Percentiles rank a stretch among this genome's conserved stretches.
Conservation (phyloP, 2,888 invertebrate genomes). For the Tolmerus cingulatus region DNA sequence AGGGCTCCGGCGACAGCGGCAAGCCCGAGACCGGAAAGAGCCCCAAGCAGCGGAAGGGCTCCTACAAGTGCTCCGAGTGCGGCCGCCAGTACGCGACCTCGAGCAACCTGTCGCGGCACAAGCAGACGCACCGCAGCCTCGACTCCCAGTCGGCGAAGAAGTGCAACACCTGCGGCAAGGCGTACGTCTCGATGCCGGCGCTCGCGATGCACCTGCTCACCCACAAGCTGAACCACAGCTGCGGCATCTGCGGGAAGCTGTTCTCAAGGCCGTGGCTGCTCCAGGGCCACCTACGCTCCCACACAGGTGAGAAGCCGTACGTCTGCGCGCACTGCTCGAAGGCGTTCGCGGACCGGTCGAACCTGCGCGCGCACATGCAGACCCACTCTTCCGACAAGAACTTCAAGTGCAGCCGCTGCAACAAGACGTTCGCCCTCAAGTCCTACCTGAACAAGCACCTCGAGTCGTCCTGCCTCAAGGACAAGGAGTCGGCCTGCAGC, state of each 20-base stretch:
- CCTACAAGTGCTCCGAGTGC: conserved; percentile 84
- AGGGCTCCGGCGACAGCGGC: neutral
- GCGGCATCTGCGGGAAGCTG: conserved; percentile 91
- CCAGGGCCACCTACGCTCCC: conserved; percentile 86
- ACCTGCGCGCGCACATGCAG: conserved; percentile 93
- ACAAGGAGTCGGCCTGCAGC: conserved; percentile 55
- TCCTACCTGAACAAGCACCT: conserved; percentile 95
- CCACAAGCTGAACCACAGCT: conserved; percentile 91
- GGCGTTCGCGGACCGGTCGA: conserved; percentile 93
- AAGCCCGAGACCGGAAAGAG: conserved; percentile 1
- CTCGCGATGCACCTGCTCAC: conserved; percentile 92
- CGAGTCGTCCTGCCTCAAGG: conserved; percentile 85
- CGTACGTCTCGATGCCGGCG: conserved; percentile 98
- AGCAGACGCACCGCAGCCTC: conserved; percentile 90
- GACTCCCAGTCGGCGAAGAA: conserved; percentile 96
- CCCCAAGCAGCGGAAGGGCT: conserved; percentile 53
- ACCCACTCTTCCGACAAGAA: conserved; percentile 92
- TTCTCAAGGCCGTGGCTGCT: conserved; percentile 95
- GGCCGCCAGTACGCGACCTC: conserved; percentile 92
- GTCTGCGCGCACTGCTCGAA: conserved; percentile 94
- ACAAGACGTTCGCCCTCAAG: conserved; percentile 91
- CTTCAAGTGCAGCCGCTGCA: conserved; percentile 85
- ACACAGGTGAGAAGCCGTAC: conserved; percentile 94
- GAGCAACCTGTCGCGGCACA: conserved; percentile 87
- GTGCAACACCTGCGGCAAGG: conserved; percentile 94